Percentiles rank a stretch among this genome's conserved stretches.
Conservation (phyloP, 2,888 invertebrate species). For the Onthophagus sagittarius region DNA sequence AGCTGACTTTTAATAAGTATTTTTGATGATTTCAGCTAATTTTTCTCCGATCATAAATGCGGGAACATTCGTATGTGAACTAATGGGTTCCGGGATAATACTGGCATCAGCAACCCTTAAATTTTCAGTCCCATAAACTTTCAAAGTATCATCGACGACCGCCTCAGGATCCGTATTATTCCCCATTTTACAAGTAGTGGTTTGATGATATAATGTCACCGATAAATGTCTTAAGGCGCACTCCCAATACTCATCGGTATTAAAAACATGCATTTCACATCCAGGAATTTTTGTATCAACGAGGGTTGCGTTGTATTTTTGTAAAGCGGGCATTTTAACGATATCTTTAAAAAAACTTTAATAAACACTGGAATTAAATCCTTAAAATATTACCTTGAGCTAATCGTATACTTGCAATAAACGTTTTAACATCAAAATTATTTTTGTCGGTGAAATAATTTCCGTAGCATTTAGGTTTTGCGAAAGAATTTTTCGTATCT, state of each 20-base stretch:
- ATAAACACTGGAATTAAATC: neutral
- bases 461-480: constrained; percentile 69
- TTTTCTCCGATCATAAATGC: constrained; percentile 71
- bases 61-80: constrained; percentile 67
- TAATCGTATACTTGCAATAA: constrained; percentile 49
- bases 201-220: constrained; percentile 37
- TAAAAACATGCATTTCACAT: constrained; percentile 52
- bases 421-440: constrained; percentile 46
- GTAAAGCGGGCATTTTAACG: constrained; percentile 49
- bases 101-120: constrained; percentile 68
- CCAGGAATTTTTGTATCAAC: constrained; percentile 44
- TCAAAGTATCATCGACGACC: constrained; percentile 61
- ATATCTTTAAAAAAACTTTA: constrained; percentile 36
- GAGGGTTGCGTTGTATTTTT: constrained; percentile 47
- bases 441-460: constrained; percentile 69
- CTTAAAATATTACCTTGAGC: constrained; percentile 39
- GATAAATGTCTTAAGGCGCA: constrained; percentile 54
- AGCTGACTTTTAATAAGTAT: neutral
- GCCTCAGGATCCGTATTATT: constrained; percentile 57
- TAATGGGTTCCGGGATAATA: constrained; percentile 60
- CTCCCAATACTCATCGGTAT: constrained; percentile 67
- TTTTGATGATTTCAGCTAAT: constrained; percentile 51
- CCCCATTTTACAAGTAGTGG: constrained; percentile 70
- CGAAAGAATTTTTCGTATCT: constrained; percentile 65
- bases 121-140: constrained; percentile 58